Evolutionary conservation across 2,888 invertebrate genomes (phyloP).

Genomic region (Drosophila aldrichi): DNA sequence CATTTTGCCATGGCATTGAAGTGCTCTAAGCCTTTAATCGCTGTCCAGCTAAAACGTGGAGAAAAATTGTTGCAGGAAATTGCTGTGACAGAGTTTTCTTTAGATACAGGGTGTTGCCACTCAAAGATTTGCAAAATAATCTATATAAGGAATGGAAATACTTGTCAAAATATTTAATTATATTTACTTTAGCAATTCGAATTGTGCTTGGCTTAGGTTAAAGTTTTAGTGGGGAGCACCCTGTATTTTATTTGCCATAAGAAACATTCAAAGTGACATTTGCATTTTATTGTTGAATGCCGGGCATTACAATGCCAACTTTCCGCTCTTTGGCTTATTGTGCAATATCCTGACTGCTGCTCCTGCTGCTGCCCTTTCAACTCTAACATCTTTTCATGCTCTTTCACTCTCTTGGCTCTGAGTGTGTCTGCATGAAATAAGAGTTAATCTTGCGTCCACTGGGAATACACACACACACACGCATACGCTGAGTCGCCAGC

Average conservation of each 20-base stretch:
- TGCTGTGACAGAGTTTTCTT: conserved; percentile 56
- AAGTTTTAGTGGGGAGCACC: conserved; percentile 13
- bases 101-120: conserved; percentile 29
- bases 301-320: conserved; percentile 65
- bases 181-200: neutral
- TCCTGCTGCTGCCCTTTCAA: conserved; percentile 19
- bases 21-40: conserved; percentile 65
- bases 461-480: conserved; percentile 37
- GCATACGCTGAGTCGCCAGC: conserved; percentile 32
- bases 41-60: conserved; percentile 59
- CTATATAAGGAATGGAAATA: neutral
- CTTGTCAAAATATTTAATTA: neutral
- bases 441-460: conserved; percentile 77
- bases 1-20: conserved; percentile 41
- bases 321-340: conserved; percentile 68
- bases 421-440: conserved; percentile 69
- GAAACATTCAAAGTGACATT: conserved; percentile 70
- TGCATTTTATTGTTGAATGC: conserved; percentile 73
- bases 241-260: conserved; percentile 48
- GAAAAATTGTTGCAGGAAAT: conserved; percentile 64
- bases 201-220: neutral
- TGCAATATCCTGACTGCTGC: conserved; percentile 60
- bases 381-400: conserved; percentile 10
- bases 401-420: conserved; percentile 43
- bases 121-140: neutral